Conservation (phyloP, 2,797 vertebrate species). For the Dendrocincla tyrannina region DNA sequence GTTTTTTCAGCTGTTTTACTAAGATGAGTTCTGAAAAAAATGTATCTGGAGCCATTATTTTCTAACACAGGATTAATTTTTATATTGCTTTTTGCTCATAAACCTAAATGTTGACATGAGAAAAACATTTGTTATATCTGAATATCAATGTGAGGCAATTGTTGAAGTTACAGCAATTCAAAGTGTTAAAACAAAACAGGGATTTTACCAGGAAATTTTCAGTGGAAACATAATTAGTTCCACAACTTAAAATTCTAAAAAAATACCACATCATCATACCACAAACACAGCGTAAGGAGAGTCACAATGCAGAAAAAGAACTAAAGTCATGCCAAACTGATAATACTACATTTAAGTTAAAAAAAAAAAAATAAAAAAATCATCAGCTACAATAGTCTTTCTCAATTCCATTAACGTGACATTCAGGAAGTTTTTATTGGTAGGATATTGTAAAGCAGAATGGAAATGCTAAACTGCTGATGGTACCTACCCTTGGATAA, state of each 20-base stretch:
- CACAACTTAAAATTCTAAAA: neutral
- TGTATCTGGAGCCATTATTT: neutral
- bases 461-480: neutral
- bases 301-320: neutral
- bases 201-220: neutral
- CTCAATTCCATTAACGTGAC: neutral
- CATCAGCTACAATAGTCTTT: neutral
- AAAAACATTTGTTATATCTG: neutral
- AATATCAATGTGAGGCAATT: neutral
- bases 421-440: neutral
- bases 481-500: neutral
- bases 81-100: neutral
- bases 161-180: neutral
- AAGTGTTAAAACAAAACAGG: neutral
- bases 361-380: neutral
- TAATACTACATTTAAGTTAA: neutral
- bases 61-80: neutral
- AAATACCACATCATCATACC: neutral
- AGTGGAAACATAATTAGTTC: neutral
- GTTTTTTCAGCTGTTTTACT: constrained; percentile 23
- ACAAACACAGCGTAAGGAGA: neutral
- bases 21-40: neutral
- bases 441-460: neutral
- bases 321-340: neutral
- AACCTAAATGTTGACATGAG: neutral